Evolutionary conservation across 2,797 vertebrate genomes (phyloP).

Genomic region (Esox masquinongy): DNA sequence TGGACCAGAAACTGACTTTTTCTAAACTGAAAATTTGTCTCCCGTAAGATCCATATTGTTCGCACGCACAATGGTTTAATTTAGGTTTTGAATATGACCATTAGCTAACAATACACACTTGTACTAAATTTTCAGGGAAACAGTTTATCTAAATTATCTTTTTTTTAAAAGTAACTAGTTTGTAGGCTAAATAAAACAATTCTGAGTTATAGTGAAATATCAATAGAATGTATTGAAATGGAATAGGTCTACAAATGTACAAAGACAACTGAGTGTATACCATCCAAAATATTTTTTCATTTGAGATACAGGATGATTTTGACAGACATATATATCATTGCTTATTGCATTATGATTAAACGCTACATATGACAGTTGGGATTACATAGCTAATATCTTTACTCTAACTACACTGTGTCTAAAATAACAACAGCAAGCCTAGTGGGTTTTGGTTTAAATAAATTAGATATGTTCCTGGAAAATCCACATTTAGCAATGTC

Average conservation of each 20-base stretch:
- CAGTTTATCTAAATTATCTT: neutral
- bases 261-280: neutral
- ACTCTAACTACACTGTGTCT: neutral
- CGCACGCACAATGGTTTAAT: neutral
- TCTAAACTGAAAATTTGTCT: neutral
- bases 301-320: neutral
- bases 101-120: neutral
- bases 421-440: too few relatives aligned
- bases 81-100: neutral
- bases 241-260: neutral
- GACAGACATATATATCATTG: neutral
- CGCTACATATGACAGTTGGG: neutral
- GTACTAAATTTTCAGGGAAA: neutral
- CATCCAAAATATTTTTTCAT: neutral
- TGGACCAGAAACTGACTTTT: neutral
- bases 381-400: neutral
- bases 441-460: too few relatives aligned
- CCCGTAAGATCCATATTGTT: neutral
- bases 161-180: neutral
- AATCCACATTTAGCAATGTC: too few relatives aligned
- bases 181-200: neutral
- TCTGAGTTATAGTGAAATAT: neutral
- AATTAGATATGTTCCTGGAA: too few relatives aligned
- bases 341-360: neutral
- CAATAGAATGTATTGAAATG: neutral